phyloP scores from a whole-genome alignment of 37 sponge, comb jelly and placozoan species.

The Dysidea cf. avara region DNA sequence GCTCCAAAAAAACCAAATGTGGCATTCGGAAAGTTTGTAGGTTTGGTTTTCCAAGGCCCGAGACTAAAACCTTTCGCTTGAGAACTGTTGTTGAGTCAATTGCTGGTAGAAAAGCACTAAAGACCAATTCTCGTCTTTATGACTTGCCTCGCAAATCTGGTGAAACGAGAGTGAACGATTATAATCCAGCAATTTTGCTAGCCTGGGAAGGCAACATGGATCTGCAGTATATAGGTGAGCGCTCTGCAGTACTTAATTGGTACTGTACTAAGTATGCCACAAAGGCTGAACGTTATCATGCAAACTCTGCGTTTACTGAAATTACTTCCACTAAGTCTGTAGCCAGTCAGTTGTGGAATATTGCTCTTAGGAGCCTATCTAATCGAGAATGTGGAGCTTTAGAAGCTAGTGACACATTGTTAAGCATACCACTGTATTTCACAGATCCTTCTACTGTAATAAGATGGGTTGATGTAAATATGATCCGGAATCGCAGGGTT shows the following conservation, averaged over 20 bases:
- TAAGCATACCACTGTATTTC: no score
- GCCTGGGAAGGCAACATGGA: conserved; percentile 48
- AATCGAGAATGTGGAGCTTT: neutral
- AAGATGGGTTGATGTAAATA: conserved; percentile 25
- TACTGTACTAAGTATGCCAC: conserved; percentile 43
- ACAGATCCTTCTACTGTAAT: conserved; percentile 20
- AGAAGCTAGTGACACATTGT: no score
- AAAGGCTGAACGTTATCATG: conserved; percentile 36
- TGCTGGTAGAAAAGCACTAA: neutral
- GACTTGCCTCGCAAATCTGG: neutral
- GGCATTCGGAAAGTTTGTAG: no score
- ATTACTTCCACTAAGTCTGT: conserved; percentile 3
- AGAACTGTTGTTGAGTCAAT: conserved; percentile 8
- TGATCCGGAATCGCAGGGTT: conserved; percentile 20
- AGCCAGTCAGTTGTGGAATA: conserved; percentile 5
- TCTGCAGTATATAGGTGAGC: conserved; percentile 40
- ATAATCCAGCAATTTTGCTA: conserved; percentile 35
- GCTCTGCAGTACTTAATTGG: conserved; percentile 22
- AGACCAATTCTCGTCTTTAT: no score
- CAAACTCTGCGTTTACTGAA: conserved; percentile 27
- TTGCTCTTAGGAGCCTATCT: neutral
- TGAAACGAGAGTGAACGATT: conserved; percentile 40
- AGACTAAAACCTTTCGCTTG: neutral
- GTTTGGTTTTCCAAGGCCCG: conserved; percentile 28
- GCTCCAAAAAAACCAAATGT: no score